A percentile compares a stretch with the other conserved stretches of the same genome.
Evolutionary conservation across 2,888 invertebrate species (phyloP).

Genomic region (Aphodius sticticus): DNA sequence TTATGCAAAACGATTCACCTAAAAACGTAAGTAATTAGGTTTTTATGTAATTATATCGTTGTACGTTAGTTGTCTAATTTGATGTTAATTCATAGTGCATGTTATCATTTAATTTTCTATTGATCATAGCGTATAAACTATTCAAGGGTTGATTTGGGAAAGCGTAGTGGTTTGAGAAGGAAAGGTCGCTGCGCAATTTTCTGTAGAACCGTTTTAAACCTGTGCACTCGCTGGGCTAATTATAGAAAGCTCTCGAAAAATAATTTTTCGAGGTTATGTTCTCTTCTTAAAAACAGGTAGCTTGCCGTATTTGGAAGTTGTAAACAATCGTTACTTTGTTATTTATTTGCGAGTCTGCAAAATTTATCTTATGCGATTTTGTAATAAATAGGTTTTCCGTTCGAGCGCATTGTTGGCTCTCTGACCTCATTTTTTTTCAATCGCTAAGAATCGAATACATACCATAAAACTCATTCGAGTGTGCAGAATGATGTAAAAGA

Average conservation of each 20-base stretch:
- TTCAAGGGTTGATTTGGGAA: not conserved
- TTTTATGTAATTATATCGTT: conserved; percentile 4
- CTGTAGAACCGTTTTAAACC: conserved; percentile 25
- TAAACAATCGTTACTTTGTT: not conserved
- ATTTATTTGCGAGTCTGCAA: not conserved
- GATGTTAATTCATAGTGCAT: not conserved
- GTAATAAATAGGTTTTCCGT: not conserved
- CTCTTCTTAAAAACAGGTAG: conserved; percentile 37
- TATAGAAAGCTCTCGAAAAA: conserved; percentile 28
- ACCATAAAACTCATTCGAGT: not conserved
- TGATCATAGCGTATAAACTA: not conserved
- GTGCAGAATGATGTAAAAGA: conserved; percentile 13
- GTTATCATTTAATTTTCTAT: not conserved
- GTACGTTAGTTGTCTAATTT: not conserved
- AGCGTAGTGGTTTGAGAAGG: not conserved
- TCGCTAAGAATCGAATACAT: conserved; percentile 4
- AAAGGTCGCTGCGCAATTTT: conserved; percentile 34
- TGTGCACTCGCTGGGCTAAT: conserved; percentile 29
- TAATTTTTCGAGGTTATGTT: conserved; percentile 39
- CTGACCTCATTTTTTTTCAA: conserved; percentile 10
- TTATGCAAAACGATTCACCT: not conserved
- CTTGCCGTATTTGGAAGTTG: conserved; percentile 9
- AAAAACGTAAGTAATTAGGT: conserved; percentile 11
- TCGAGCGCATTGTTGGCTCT: not conserved
- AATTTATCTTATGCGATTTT: not conserved